Conservation (phyloP, 1,140 invertebrate genomes). For the Dreissena rostriformis region DNA sequence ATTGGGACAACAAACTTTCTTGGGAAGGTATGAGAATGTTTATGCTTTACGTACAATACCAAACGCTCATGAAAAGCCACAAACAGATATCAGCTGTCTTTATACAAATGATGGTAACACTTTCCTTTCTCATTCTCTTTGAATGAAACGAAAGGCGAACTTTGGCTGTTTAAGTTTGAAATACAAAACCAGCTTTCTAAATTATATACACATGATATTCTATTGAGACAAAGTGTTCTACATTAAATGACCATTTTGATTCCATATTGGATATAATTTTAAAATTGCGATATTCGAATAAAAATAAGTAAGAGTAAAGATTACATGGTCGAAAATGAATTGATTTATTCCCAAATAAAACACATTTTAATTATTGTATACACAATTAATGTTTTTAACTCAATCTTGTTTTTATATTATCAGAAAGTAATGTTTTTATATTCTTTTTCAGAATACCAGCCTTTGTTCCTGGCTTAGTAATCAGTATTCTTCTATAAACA, state of each 20-base stretch:
- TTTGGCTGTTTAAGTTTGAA: too few species aligned
- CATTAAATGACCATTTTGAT: background rate
- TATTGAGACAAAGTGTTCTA: too few species aligned
- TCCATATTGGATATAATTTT: background rate
- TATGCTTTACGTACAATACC: too few species aligned
- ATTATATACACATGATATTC: too few species aligned
- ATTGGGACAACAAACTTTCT: constrained; percentile 59
- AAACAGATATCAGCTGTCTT: too few species aligned
- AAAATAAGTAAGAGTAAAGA: background rate
- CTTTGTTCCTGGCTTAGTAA: constrained; percentile 11
- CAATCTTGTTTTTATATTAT: background rate
- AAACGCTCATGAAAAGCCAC: too few species aligned
- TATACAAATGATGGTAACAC: too few species aligned
- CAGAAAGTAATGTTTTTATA: background rate
- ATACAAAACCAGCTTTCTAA: too few species aligned
- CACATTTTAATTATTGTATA: background rate
- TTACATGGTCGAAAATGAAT: background rate
- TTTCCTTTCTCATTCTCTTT: too few species aligned
- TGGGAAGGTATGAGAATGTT: constrained; percentile 63
- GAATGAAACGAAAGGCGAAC: too few species aligned
- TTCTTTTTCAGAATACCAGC: constrained; percentile 13
- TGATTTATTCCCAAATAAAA: too few species aligned
- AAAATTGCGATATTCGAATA: background rate
- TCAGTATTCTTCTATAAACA: too few species aligned
- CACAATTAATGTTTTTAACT: background rate